Evolutionary conservation across 2,888 invertebrate species (phyloP), one percentile per base, ranked within the genome.

Genomic region (Geotrupes spiniger): DNA sequence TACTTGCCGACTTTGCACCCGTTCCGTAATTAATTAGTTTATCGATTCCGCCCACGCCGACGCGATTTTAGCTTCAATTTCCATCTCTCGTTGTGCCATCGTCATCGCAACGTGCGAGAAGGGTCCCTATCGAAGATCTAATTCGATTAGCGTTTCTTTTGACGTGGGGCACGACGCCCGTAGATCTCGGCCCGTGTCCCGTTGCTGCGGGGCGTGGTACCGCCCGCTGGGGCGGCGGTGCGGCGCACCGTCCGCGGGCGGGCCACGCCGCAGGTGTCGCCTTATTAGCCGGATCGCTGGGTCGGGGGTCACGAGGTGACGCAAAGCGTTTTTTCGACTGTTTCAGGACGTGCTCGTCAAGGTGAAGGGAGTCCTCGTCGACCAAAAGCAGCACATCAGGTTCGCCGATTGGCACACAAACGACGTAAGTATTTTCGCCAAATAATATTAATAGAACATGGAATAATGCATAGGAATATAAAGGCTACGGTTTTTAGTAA

Each of bases 341-440:
- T 79, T 80, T 10, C 75, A 94, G 92, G 98, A 99, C 60, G 80
- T 88, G 8, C 75, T 99, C 57, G 64, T 81, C 45, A 95, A 92
- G 75, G 85, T 97, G 46, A 92, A 93, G 73, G 76, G 82, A 9
- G 76, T 91, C 53, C 74, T 98, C 59, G 78, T 88, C 5, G 92
- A 93, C 39, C 92, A 96, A 60, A 92, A 94, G 71, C 91, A 89
- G 72, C 94, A 96, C 70, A 84, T 98, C 61, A 82, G 98, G 49
- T 95, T 95, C 71, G 87, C 86, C 10, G 91, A 91, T 60, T 98
- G 96, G 96, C 92, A 87, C 74, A 83, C 82, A 1, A 89, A 88
- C 69, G 98, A 97, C 73, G 95, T 94, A 77, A 82, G 82, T 78
- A 57, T 33, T 33, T 21, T 21, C 21, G n/a, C n/a, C n/a, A n/a